phyloP scores from a whole-genome alignment of 2,113 vertebrate genomes.

The Megaceryle torquata region DNA sequence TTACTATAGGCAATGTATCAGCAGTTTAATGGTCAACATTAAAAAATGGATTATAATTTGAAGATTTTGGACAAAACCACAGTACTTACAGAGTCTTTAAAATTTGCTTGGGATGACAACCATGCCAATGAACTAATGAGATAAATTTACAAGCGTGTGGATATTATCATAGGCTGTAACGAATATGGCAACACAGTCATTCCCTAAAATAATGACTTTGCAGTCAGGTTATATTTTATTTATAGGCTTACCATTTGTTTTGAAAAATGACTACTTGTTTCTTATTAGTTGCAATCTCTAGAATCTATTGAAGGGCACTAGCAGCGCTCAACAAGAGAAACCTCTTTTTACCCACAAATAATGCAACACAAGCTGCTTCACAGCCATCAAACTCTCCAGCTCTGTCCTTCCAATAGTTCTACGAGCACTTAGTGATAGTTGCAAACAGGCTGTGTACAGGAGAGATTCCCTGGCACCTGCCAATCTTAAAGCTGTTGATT shows the following conservation, averaged over 20 bases:
- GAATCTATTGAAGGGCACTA: background rate
- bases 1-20: background rate
- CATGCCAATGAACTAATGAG: background rate
- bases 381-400: background rate
- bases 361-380: background rate
- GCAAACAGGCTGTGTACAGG: background rate
- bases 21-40: background rate
- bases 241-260: background rate
- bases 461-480: background rate
- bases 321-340: background rate
- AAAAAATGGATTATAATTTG: background rate
- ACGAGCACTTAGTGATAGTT: background rate
- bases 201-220: background rate
- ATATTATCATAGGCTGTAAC: background rate
- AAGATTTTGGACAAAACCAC: background rate
- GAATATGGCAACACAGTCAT: background rate
- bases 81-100: background rate
- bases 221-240: background rate
- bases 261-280: background rate
- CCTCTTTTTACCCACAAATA: background rate
- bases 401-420: background rate
- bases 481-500: background rate
- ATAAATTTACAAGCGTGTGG: background rate
- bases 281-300: background rate
- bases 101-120: background rate